Evolutionary conservation across 2,888 invertebrate genomes (phyloP).

Genomic region (Diadromus collaris): DNA sequence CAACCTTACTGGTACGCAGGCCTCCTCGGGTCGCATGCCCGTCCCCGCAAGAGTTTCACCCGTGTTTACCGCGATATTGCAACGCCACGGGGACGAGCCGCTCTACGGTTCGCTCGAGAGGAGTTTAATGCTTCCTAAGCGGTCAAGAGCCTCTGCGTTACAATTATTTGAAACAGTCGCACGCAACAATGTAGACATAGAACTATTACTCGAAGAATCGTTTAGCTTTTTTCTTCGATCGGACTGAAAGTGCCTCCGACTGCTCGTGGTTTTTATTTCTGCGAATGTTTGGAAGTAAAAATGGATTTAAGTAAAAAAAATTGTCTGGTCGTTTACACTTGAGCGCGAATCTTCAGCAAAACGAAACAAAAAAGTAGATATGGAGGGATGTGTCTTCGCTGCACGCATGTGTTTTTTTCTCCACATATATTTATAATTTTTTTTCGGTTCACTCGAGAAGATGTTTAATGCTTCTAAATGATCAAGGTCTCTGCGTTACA

Average conservation of each 20-base stretch:
- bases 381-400: too few species aligned
- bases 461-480: too few species aligned
- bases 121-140: slow-evolving; percentile 42
- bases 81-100: slow-evolving; percentile 18
- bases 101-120: slow-evolving; percentile 49
- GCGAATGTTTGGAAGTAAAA: too few species aligned
- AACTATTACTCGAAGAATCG: neutral
- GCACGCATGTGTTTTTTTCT: too few species aligned
- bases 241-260: neutral
- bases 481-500: too few species aligned
- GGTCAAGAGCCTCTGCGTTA: slow-evolving; percentile 13
- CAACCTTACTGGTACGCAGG: slow-evolving; percentile 21
- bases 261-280: too few species aligned
- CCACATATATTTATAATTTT: too few species aligned
- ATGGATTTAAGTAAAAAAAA: too few species aligned
- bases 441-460: too few species aligned
- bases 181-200: neutral
- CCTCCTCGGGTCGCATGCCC: slow-evolving; percentile 1
- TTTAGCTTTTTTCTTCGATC: neutral
- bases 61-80: slow-evolving; percentile 8
- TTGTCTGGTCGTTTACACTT: too few species aligned
- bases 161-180: slow-evolving; percentile 33
- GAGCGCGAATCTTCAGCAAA: too few species aligned
- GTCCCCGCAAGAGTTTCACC: slow-evolving; percentile 6
- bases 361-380: too few species aligned